Conservation (phyloP, 2,797 vertebrate species). For the Fistularia commersonii region DNA sequence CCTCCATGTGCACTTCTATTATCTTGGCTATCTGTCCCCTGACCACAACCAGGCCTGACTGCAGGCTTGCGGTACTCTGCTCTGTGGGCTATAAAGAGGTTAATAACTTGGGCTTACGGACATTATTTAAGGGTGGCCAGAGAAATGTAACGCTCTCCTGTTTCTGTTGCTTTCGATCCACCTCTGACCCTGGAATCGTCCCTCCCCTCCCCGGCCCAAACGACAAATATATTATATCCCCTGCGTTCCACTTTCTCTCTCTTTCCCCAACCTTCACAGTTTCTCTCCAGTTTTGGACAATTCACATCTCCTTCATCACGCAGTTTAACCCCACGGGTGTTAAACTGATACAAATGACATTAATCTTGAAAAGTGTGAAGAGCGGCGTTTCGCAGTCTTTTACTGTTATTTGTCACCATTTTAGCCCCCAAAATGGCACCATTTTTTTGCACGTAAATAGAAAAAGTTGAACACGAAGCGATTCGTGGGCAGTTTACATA, state of each 20-base stretch:
- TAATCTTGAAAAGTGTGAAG: constrained; percentile 76
- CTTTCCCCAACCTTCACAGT: constrained; percentile 27
- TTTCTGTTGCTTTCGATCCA: constrained; percentile 73
- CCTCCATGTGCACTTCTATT: constrained; percentile 73
- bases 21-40: constrained; percentile 73
- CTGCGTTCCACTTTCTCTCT: constrained; percentile 35
- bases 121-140: constrained; percentile 77
- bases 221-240: constrained; percentile 54
- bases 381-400: constrained; percentile 65
- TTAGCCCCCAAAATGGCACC: constrained; percentile 62
- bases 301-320: constrained; percentile 66
- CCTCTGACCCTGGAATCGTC: constrained; percentile 62
- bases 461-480: constrained; percentile 36
- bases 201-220: constrained; percentile 36
- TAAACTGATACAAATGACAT: constrained; percentile 83
- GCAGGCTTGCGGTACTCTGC: constrained; percentile 57
- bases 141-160: constrained; percentile 72
- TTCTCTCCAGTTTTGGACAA: constrained; percentile 34
- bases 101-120: constrained; percentile 81
- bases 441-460: constrained; percentile 31
- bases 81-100: constrained; percentile 76
- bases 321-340: constrained; percentile 57
- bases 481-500: constrained; percentile 77
- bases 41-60: constrained; percentile 64
- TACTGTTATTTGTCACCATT: constrained; percentile 79